Percentiles rank a stretch among this genome's conserved stretches.
Conservation (phyloP, 1,140 invertebrate species). For the Riptortus pedestris region DNA sequence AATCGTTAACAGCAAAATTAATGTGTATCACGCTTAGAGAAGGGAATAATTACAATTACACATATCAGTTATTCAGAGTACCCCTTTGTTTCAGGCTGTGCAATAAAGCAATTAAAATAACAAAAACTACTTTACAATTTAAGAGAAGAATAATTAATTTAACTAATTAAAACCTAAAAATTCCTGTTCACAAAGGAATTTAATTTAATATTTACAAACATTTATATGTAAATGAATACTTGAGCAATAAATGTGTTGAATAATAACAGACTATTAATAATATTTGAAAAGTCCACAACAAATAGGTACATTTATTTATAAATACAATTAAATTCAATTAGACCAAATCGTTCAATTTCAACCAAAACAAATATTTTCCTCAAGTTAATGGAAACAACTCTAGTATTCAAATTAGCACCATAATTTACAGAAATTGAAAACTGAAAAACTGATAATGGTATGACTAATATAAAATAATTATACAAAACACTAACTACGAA, state of each 20-base stretch:
- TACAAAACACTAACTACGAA: background rate
- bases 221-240: conserved; percentile 13
- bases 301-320: conserved; percentile 1
- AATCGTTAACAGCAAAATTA: background rate
- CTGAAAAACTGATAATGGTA: too few species aligned
- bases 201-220: conserved; percentile 12
- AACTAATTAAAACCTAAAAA: conserved; percentile 14
- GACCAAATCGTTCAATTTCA: background rate
- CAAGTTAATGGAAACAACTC: background rate
- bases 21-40: background rate
- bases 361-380: background rate
- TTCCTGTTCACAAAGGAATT: conserved; percentile 10
- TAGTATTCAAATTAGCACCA: conserved; percentile 9
- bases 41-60: too few species aligned
- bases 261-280: conserved; percentile 16
- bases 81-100: background rate
- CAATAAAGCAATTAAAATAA: background rate
- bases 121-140: background rate
- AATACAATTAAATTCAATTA: background rate
- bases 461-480: background rate
- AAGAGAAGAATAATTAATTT: background rate
- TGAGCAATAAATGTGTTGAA: conserved; percentile 18
- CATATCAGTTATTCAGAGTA: too few species aligned
- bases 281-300: conserved; percentile 12
- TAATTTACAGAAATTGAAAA: background rate